Evolutionary conservation across 2,113 vertebrate species (phyloP), one percentile per base, ranked within the genome.

Genomic region (Phoxinus phoxinus): DNA sequence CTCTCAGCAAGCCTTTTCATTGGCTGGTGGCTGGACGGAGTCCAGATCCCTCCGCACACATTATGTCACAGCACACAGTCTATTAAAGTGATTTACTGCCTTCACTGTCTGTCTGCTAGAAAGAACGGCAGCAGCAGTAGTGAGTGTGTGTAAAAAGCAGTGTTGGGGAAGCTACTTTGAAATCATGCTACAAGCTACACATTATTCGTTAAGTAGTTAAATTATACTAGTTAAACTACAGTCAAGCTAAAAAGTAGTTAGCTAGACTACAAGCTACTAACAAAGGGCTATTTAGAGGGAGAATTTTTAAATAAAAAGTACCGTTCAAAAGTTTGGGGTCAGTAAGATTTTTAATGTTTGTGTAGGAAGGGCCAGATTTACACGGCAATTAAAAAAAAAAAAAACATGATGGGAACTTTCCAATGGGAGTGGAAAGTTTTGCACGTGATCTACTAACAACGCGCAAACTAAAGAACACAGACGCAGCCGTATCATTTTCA

Each of bases 21-120:
- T 78, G 84, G 78, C 37, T 53, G 35, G 4, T 17, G 27, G 58
- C 10, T 9, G 25, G 12, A 25, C 23, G 3, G 37, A 67, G 41
- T 27, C 30, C 12, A 32, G 67, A 61, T 58, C 17, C 59, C 37
- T 63, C 71, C 23, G 21, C 73, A 65, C 19, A 65, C 67, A 41
- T 69, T 61, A 69, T 44, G 84, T 79, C 83, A 77, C 78, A 71
- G 41, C 51, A 78, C 41, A 23, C 13, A 35, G 32, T 44, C 79
- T 44, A 63, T 61, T 86, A 81, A 58, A 81, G 37, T 32, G 65
- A 83, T 86, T 86, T 83, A 88, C 61, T 37, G 51, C 53, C 59
- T 13, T 75, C 71, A 61, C 32, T 44, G 48, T 56, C 58, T 13
- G 15, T 81, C n/a, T 27, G n/a, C 58, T 46, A 71, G 32, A 75